Percentiles rank a stretch among this genome's conserved stretches.
These are phyloP conservation scores for Cantharis rustica DNA, from an alignment of 2,888 invertebrate species.

Conservation along the genomic window DNA sequence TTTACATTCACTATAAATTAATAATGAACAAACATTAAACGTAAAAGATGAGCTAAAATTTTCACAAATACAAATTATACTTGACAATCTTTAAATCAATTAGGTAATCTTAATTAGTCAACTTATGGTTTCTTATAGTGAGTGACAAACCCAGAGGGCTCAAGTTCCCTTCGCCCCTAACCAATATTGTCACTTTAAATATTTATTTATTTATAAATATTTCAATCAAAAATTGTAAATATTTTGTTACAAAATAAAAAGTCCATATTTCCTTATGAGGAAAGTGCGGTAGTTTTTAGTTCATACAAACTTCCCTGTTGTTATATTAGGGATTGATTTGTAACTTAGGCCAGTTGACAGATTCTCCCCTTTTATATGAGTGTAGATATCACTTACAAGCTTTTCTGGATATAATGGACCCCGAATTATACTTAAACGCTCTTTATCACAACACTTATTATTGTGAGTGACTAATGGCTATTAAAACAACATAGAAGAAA, in stretches of 20 bases:
- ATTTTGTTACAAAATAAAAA: not conserved
- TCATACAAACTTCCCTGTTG: not conserved
- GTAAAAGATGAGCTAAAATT: too few species aligned
- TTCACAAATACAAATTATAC: too few species aligned
- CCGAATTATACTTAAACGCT: slow-evolving; percentile 24
- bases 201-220: too few species aligned
- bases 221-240: not conserved
- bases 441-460: slow-evolving; percentile 23
- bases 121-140: too few species aligned
- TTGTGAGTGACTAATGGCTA: slow-evolving; percentile 26
- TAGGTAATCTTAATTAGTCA: too few species aligned
- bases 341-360: slow-evolving; percentile 16
- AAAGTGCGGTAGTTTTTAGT: not conserved
- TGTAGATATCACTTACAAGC: slow-evolving; percentile 26
- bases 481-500: slow-evolving; percentile 1
- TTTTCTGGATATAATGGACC: slow-evolving; percentile 27
- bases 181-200: too few species aligned
- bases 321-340: slow-evolving; percentile 11
- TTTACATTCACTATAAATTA: too few species aligned
- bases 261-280: not conserved
- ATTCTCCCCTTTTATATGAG: slow-evolving; percentile 12
- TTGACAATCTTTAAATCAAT: too few species aligned
- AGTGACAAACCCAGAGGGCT: too few species aligned
- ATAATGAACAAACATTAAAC: too few species aligned
- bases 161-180: too few species aligned